Base-by-base conservation (phyloP, 2,888 invertebrate species). In the Drosophila rellima region DNA sequence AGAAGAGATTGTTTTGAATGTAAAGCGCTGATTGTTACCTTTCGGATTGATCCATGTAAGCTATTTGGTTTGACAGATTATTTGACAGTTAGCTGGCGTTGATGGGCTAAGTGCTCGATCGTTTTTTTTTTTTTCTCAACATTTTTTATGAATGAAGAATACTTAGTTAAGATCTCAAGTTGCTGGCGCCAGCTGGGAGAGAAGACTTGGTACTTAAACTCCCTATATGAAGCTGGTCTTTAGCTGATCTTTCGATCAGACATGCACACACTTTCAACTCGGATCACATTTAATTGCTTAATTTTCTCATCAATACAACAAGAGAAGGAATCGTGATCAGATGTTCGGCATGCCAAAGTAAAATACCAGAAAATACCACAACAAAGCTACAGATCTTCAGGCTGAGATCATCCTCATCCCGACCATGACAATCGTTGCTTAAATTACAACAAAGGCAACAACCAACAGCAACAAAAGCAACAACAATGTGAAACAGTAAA, bases 321-420 rank as follows among this genome's bases (percentile, higher is more conserved):
- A 45, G 40, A 33, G n/a, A 64, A 74, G n/a, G 66, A 74, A 72
- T 88, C 86, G 88, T 86, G 88, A 86, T 80, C 83, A 76, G 73
- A 84, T 83, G 82, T 80, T 80, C 51, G 65, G 54, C 70, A 73
- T 73, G 68, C 56, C 66, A 74, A 61, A 68, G 59, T 39, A 42
- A 47, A 66, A 66, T 63, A 63, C 55, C 62, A 73, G 47, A 61
- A 68, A 71, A 67, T 65, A 71, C 70, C 70, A 78, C 45, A 67
- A 67, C 44, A 50, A 45, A 50, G 44, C 54, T 35, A 31, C 23
- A 40, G 68, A 68, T 72, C 77, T 68, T 35, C 44, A 15, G 47
- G 20, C 54, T 35, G 44, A 33, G 67, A 65, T 65, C 64, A 59
- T 48, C 56, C 73, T 75, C 75, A 75, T 75, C 77, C 69, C 77